phyloP scores from a whole-genome alignment of 1,140 invertebrate species.

The Arctopsyche grandis region DNA sequence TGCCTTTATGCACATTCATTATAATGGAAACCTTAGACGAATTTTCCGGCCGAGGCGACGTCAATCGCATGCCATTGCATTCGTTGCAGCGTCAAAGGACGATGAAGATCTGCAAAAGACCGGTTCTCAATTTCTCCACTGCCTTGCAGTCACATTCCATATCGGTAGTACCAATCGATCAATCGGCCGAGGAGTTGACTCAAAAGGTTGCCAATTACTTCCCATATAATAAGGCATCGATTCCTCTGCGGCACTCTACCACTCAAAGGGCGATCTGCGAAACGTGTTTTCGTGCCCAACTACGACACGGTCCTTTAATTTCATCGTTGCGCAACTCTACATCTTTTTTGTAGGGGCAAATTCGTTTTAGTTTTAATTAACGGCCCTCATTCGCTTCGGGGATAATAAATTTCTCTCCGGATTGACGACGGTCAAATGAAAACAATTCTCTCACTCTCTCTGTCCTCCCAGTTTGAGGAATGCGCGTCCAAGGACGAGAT shows the following conservation, averaged over 20 bases:
- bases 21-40: too few species aligned
- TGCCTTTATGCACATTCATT: too few species aligned
- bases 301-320: not conserved
- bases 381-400: not conserved
- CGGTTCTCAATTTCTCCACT: conserved; percentile 11
- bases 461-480: conserved; percentile 2
- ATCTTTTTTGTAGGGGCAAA: not conserved
- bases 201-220: conserved; percentile 43
- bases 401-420: conserved; percentile 15
- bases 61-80: too few species aligned
- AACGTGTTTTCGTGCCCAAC: not conserved
- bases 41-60: too few species aligned
- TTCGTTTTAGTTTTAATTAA: conserved; percentile 14
- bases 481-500: not conserved
- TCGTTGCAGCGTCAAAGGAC: too few species aligned
- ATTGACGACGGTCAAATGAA: conserved; percentile 32
- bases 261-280: not conserved
- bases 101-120: conserved; percentile 2
- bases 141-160: conserved; percentile 40
- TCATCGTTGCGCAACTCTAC: not conserved
- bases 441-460: conserved; percentile 17
- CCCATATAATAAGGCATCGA: conserved; percentile 15
- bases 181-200: conserved; percentile 19
- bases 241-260: not conserved
- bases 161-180: conserved; percentile 40